Conservation (phyloP, 2,113 vertebrate genomes). For the Cebus imitator region DNA sequence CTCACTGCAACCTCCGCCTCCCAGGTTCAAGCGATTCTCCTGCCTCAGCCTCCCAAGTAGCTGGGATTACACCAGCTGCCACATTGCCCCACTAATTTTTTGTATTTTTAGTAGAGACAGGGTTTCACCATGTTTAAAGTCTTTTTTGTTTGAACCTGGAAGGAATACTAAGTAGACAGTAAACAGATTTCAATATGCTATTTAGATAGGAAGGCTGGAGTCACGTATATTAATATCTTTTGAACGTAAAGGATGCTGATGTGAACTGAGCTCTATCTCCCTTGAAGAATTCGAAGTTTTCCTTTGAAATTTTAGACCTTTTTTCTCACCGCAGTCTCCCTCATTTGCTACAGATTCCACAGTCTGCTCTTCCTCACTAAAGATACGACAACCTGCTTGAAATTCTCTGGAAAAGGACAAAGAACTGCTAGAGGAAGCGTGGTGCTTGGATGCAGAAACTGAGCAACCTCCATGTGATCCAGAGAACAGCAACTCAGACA, state of each 20-base stretch:
- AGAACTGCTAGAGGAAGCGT: neutral
- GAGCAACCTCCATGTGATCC: neutral
- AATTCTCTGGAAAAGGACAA: constrained; percentile 36
- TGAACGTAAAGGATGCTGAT: neutral
- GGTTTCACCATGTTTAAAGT: neutral
- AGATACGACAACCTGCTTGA: constrained; percentile 65
- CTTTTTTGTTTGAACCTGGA: neutral
- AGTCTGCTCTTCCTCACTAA: constrained; percentile 7
- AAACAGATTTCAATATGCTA: neutral
- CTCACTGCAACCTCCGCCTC: no score
- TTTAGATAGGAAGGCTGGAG: neutral
- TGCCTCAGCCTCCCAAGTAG: no score
- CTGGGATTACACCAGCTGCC: no score
- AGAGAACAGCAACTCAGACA: neutral
- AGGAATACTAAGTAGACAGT: neutral
- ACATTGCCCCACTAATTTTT: no score
- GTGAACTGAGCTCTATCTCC: neutral
- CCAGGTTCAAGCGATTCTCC: no score
- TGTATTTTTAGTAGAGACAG: no score
- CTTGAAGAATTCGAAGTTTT: neutral
- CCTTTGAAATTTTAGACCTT: neutral
- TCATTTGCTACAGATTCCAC: neutral
- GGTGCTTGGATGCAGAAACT: neutral
- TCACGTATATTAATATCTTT: neutral
- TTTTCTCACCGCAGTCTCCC: neutral